These are phyloP conservation scores for Leuciscus idus DNA, from an alignment of 2,113 vertebrate genomes.

Conservation along the genomic window DNA sequence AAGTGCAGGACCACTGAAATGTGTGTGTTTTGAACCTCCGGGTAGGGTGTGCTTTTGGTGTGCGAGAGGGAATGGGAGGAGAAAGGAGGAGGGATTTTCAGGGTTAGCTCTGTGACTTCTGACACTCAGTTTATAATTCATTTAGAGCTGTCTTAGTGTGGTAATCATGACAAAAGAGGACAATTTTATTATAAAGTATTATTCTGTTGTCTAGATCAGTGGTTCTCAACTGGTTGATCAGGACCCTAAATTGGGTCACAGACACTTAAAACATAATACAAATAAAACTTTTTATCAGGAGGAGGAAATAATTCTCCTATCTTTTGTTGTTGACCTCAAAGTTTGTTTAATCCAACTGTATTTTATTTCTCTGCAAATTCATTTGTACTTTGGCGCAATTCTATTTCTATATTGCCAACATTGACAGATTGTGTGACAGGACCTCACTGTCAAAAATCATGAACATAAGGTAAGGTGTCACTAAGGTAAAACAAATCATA, in stretches of 20 bases:
- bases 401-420: background rate
- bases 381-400: background rate
- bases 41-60: constrained; percentile 54
- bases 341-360: background rate
- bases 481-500: background rate
- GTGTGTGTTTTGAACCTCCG: constrained; percentile 71
- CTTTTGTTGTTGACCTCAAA: background rate
- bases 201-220: constrained; percentile 1
- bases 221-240: background rate
- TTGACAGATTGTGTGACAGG: background rate
- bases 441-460: background rate
- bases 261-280: background rate
- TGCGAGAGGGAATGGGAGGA: constrained; percentile 35
- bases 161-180: background rate
- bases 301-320: background rate
- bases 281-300: background rate
- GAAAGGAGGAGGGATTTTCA: constrained; percentile 33
- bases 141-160: background rate
- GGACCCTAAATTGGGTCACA: background rate
- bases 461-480: background rate
- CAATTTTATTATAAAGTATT: background rate
- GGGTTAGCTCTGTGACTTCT: constrained; percentile 64
- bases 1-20: constrained; percentile 26
- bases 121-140: background rate
- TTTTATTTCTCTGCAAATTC: background rate